Base-by-base conservation (phyloP, 1,140 invertebrate species). In the Ceratoteleas bidentatus region DNA sequence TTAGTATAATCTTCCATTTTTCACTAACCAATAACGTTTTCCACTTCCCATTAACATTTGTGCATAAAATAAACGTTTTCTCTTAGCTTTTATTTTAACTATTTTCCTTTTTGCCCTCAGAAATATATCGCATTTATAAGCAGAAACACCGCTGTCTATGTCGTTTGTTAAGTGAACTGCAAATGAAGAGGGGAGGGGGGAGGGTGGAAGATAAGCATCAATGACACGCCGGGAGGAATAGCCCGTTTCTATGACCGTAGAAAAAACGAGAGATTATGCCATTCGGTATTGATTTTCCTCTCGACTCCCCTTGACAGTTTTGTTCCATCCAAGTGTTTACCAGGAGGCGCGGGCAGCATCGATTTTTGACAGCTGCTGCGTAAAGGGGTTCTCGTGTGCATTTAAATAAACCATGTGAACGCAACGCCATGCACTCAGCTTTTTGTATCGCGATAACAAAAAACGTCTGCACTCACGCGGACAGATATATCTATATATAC, bases 341-440 rank as follows among this genome's bases (percentile, higher is more conserved):
- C 62, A 77, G 65, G 53, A 76, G 36, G 54, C 66, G 58, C 83
- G 61, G 79, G 84, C 73, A 84, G 84, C 88, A 91, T 91, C 89
- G 90, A 91, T 91, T 91, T 90, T 89, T 90, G 88, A 91, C 90
- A 91, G 90, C 89, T 91, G 90, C 88, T 88, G 36, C 80, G 70
- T 75, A 84, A 81, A 83, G 81, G 72, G 68, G 75, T 78, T 65
- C 64, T 15, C 8, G 81, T 75, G 57, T 76, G 15, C 49, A 79
- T 83, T 83, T 74, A 74, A 83, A 83, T 83, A 70, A 70, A 75
- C 70, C 81, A 78, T 83, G 69, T 83, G 70, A 83, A 78, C 50
- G 52, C 52, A 16, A 14, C 58, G 8, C 50, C 60, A 11, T 58
- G 34, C 13, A 52, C 58, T 61, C 43, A n/a, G 43, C 9, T n/a